Conservation (phyloP, 2,888 invertebrate species). For the Helleia helle region DNA sequence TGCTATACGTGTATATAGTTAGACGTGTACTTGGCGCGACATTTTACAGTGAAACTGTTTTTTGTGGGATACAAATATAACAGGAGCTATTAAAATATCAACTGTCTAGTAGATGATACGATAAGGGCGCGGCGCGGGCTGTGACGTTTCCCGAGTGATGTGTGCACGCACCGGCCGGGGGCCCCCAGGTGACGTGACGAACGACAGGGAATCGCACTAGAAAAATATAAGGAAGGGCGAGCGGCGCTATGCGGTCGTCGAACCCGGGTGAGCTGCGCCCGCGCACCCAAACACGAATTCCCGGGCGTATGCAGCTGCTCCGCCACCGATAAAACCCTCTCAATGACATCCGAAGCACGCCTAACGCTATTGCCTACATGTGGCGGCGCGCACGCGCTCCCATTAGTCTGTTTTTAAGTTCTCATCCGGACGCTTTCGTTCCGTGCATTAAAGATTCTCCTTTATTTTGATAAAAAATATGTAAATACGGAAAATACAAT, state of each 20-base stretch:
- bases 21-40: too few species aligned
- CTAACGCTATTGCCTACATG: constrained; percentile 24
- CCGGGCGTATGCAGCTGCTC: constrained; percentile 55
- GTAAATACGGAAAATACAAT: too few species aligned
- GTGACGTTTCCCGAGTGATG: too few species aligned
- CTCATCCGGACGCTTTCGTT: not conserved
- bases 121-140: too few species aligned
- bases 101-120: too few species aligned
- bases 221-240: constrained; percentile 22
- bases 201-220: constrained; percentile 23
- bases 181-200: constrained; percentile 17
- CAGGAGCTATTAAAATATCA: too few species aligned
- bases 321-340: constrained; percentile 36
- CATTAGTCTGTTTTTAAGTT: not conserved
- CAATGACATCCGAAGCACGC: constrained; percentile 45
- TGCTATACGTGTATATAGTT: too few species aligned
- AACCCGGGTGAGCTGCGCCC: constrained; percentile 20
- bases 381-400: constrained; percentile 30
- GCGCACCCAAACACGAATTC: constrained; percentile 52
- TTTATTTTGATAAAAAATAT: too few species aligned
- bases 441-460: too few species aligned
- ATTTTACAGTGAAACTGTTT: too few species aligned
- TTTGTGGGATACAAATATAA: too few species aligned
- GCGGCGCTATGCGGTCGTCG: constrained; percentile 26
- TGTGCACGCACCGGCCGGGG: too few species aligned